Evolutionary conservation across 1,140 invertebrate species (phyloP).

Genomic region (Drosophila nannoptera): DNA sequence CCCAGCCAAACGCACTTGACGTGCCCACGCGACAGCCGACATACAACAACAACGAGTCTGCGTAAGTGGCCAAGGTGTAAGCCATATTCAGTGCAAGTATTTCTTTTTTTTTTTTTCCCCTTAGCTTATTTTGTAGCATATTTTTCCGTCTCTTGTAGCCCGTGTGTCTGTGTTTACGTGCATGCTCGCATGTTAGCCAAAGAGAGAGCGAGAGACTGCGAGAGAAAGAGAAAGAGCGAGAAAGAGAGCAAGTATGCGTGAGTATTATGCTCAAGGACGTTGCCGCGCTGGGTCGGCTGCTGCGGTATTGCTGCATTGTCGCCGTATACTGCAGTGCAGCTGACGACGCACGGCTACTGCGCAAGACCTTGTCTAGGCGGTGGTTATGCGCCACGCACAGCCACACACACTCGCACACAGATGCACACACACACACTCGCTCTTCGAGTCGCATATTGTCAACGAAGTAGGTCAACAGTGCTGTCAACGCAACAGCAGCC

Average conservation of each 20-base stretch:
- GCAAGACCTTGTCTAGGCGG: slow-evolving; percentile 60
- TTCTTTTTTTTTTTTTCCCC: not conserved
- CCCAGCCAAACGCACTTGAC: slow-evolving; percentile 48
- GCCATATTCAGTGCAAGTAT: slow-evolving; percentile 43
- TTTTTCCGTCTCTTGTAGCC: too few relatives aligned
- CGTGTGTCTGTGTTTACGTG: slow-evolving; percentile 14
- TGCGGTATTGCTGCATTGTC: slow-evolving; percentile 44
- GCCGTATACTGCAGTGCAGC: slow-evolving; percentile 65
- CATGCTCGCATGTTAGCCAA: slow-evolving; percentile 9
- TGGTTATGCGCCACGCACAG: slow-evolving; percentile 8
- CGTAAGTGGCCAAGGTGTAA: slow-evolving; percentile 42
- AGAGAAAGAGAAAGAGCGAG: too few relatives aligned
- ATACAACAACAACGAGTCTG: slow-evolving; percentile 4
- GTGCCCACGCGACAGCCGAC: slow-evolving; percentile 24
- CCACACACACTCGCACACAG: slow-evolving; percentile 7
- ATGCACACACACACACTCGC: slow-evolving; percentile 29
- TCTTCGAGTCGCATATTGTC: slow-evolving; percentile 63
- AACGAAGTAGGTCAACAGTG: slow-evolving; percentile 72
- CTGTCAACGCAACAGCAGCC: slow-evolving; percentile 51
- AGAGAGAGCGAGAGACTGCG: too few relatives aligned
- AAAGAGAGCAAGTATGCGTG: too few relatives aligned
- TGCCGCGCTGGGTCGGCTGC: slow-evolving; percentile 22
- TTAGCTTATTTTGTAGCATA: too few relatives aligned
- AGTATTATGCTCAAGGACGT: slow-evolving; percentile 62
- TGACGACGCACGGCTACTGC: slow-evolving; percentile 54